Conservation (phyloP, 2,797 vertebrate genomes). For the Takifugu ocellatus region DNA sequence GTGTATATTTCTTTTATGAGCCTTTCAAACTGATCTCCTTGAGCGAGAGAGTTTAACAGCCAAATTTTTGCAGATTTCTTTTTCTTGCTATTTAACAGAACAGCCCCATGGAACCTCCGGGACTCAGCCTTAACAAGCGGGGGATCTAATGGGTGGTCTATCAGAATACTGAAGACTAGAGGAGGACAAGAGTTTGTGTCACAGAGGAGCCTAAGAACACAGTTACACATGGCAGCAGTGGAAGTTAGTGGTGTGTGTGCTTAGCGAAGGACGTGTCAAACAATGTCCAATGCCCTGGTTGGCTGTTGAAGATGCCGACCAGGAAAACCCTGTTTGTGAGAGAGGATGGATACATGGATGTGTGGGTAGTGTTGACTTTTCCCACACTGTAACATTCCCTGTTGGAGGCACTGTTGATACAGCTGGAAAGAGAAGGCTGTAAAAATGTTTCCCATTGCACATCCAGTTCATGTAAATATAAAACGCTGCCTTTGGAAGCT, state of each 20-base stretch:
- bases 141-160: constrained; percentile 63
- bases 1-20: constrained; percentile 51
- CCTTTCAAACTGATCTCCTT: constrained; percentile 59
- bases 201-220: no score
- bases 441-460: constrained; percentile 52
- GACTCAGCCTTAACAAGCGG: constrained; percentile 53
- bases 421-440: constrained; percentile 38
- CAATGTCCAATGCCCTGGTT: no score
- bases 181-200: constrained; percentile 18
- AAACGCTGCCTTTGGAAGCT: not conserved
- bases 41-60: constrained; percentile 62
- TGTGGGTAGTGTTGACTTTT: constrained; percentile 12
- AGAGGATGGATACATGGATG: no score
- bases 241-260: no score
- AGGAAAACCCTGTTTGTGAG: no score
- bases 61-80: constrained; percentile 68
- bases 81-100: constrained; percentile 51
- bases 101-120: constrained; percentile 53
- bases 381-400: constrained; percentile 34
- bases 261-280: no score
- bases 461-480: constrained; percentile 19
- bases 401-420: constrained; percentile 31
- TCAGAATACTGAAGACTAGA: constrained; percentile 17
- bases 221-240: no score
- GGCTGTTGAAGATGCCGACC: no score